Percentiles rank a stretch among this genome's conserved stretches.
Evolutionary conservation across 1,140 invertebrate genomes (phyloP).

Genomic region (Muscidifurax raptorellus): DNA sequence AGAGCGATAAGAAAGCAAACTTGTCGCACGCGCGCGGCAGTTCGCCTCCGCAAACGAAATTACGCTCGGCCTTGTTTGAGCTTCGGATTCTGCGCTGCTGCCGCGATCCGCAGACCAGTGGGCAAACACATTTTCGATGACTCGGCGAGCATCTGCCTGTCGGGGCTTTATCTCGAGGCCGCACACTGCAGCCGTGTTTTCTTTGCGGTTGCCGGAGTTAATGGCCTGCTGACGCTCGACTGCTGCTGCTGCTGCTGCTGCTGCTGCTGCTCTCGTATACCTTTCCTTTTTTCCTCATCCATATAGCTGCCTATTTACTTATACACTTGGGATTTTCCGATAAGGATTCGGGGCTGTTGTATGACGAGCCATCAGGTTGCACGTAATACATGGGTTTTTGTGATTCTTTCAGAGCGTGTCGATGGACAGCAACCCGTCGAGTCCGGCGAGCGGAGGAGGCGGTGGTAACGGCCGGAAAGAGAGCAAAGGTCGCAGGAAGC

Average conservation of each 20-base stretch:
- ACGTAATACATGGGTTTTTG: background rate
- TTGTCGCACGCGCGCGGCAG: no score
- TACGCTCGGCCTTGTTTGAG: background rate
- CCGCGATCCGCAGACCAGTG: no score
- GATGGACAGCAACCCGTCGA: slow-evolving; percentile 74
- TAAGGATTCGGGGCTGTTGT: background rate
- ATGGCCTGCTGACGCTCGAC: background rate
- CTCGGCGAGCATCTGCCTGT: background rate
- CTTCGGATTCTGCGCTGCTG: background rate
- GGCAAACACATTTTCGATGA: slow-evolving; percentile 13
- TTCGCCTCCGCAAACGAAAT: background rate
- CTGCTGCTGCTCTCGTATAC: no score
- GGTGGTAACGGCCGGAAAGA: slow-evolving; percentile 74
- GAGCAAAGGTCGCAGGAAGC: slow-evolving; percentile 81
- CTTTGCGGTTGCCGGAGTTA: background rate
- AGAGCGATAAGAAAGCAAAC: slow-evolving; percentile 18
- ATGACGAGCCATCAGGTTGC: background rate
- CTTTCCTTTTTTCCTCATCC: background rate
- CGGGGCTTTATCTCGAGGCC: no score
- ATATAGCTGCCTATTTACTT: no score
- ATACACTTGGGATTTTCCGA: background rate
- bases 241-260: background rate
- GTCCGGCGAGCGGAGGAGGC: slow-evolving; percentile 69
- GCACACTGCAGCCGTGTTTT: background rate
- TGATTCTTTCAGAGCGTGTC: slow-evolving; percentile 66